These are phyloP conservation scores for Temnothorax curvispinosus DNA, from an alignment of 1,140 invertebrate species.

Conservation along the genomic window DNA sequence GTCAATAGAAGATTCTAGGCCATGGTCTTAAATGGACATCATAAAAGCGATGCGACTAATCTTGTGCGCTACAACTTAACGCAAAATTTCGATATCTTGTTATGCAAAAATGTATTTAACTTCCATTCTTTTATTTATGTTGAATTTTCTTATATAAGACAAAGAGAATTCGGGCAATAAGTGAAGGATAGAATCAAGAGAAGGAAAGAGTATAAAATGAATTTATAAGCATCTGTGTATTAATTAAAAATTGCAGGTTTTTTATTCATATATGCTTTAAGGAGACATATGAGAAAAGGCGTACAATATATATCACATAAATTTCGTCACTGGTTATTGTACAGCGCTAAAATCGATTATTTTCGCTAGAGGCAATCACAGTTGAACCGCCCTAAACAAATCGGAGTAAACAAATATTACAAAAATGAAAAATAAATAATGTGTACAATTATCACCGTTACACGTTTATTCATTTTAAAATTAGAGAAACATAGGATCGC, in stretches of 20 bases:
- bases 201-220: neutral
- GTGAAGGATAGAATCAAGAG: neutral
- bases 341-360: neutral
- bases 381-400: neutral
- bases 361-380: neutral
- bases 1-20: conserved; percentile 23
- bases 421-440: neutral
- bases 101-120: neutral
- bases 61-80: neutral
- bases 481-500: neutral
- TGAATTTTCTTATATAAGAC: neutral
- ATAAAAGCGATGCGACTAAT: neutral
- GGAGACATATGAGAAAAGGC: neutral
- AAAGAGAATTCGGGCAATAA: neutral
- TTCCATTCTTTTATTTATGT: neutral
- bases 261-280: neutral
- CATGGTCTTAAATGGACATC: neutral
- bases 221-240: neutral
- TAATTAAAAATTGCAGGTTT: neutral
- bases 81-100: neutral
- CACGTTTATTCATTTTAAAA: neutral
- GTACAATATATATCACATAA: neutral
- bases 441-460: neutral
- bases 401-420: neutral
- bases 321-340: neutral